These are phyloP conservation scores for Eunapius fragilis DNA, from an alignment of 37 sponge, comb jelly and placozoan species.

Conservation along the genomic window DNA sequence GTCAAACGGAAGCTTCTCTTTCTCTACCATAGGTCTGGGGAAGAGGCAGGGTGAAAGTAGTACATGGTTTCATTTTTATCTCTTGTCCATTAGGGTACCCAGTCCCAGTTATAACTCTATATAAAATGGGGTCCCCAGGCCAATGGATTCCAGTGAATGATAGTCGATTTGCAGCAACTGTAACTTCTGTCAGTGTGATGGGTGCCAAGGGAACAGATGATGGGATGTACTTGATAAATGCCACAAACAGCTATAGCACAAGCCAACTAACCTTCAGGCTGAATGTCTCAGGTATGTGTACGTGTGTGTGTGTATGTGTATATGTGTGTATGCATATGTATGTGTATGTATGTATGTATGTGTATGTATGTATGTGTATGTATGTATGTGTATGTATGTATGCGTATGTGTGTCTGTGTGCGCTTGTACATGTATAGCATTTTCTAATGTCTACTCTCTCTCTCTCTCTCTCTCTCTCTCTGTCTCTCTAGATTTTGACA, in stretches of 20 bases:
- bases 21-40: not conserved
- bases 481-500: not conserved
- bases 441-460: not conserved
- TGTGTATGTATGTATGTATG: not conserved
- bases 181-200: not conserved
- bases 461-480: slow-evolving; percentile 1
- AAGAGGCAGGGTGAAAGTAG: not conserved
- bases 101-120: not conserved
- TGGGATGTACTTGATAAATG: not conserved
- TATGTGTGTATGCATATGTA: not conserved
- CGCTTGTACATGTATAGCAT: slow-evolving; percentile 34
- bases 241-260: not conserved
- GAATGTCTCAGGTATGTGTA: not conserved
- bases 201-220: not conserved
- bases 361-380: slow-evolving; percentile 24
- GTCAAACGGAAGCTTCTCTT: not conserved
- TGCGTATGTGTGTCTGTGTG: slow-evolving; percentile 18
- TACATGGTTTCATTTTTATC: not conserved
- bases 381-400: slow-evolving; percentile 33
- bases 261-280: not conserved
- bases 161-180: not conserved
- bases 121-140: not conserved
- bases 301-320: not conserved
- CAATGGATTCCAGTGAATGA: not conserved
- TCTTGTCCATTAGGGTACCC: not conserved